phyloP scores from a whole-genome alignment of 2,113 vertebrate species.

The Triplophysa rosa region DNA sequence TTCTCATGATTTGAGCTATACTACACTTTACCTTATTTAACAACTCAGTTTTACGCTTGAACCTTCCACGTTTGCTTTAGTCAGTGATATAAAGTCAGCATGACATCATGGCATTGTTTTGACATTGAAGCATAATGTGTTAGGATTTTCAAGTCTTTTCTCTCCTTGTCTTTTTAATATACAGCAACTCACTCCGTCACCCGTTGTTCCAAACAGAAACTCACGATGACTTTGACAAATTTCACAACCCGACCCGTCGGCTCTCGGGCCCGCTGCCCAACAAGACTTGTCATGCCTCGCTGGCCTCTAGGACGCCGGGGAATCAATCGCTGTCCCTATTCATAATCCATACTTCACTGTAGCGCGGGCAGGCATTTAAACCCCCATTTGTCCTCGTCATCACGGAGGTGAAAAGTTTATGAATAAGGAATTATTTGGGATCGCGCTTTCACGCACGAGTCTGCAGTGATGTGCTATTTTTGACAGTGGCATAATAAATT shows the following conservation, averaged over 20 bases:
- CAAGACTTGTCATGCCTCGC: constrained; percentile 51
- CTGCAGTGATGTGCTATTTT: constrained; percentile 31
- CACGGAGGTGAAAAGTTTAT: constrained; percentile 50
- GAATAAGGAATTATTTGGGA: constrained; percentile 51
- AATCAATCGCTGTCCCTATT: constrained; percentile 61
- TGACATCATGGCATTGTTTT: not conserved
- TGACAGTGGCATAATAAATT: constrained; percentile 35
- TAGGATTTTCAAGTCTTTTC: constrained; percentile 14
- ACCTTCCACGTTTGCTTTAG: not conserved
- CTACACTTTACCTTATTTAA: no score
- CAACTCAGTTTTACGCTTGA: not conserved
- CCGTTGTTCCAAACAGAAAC: constrained; percentile 41
- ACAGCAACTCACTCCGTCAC: constrained; percentile 1
- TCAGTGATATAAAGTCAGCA: not conserved
- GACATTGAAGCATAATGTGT: not conserved
- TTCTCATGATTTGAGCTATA: not conserved
- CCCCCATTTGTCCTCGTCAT: constrained; percentile 48
- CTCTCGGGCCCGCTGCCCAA: constrained; percentile 39
- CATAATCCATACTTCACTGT: constrained; percentile 59
- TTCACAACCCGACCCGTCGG: constrained; percentile 46
- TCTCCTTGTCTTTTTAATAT: constrained; percentile 16
- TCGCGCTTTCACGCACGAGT: constrained; percentile 2
- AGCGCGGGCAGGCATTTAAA: constrained; percentile 53
- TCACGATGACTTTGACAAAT: constrained; percentile 57
- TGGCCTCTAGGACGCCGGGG: constrained; percentile 39